phyloP scores from a whole-genome alignment of 2,113 vertebrate species.

The Oryzias melastigma region DNA sequence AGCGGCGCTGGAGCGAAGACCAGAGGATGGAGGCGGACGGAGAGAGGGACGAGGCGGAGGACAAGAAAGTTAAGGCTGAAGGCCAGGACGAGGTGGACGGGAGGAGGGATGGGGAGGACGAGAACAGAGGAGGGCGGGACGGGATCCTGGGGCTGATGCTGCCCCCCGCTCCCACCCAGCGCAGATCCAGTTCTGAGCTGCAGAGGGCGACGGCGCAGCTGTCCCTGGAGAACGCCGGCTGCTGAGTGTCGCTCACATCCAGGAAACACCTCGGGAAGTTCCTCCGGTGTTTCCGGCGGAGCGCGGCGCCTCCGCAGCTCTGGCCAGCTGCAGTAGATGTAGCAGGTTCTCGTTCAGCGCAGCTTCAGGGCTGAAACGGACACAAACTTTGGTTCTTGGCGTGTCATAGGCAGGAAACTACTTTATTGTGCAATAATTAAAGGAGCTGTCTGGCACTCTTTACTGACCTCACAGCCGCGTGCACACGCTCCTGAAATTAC shows the following conservation, averaged over 20 bases:
- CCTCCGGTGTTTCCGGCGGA: background rate
- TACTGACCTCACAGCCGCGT: slow-evolving; percentile 4
- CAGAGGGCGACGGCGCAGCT: slow-evolving; percentile 89
- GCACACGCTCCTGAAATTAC: slow-evolving; percentile 2
- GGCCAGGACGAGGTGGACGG: slow-evolving; percentile 72
- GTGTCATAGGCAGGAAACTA: background rate
- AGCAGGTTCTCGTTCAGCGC: slow-evolving; percentile 5
- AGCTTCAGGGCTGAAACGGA: background rate
- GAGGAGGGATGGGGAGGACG: slow-evolving; percentile 38
- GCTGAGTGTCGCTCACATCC: slow-evolving; percentile 59
- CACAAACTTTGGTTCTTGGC: background rate
- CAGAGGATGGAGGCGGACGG: slow-evolving; percentile 85
- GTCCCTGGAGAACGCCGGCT: slow-evolving; percentile 85
- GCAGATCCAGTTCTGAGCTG: slow-evolving; percentile 85
- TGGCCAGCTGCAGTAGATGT: background rate
- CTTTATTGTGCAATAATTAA: slow-evolving; percentile 19
- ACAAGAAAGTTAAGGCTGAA: slow-evolving; percentile 83
- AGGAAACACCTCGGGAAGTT: slow-evolving; percentile 10
- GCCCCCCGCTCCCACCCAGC: slow-evolving; percentile 63
- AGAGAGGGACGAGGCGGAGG: slow-evolving; percentile 75
- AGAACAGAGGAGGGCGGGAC: slow-evolving; percentile 30
- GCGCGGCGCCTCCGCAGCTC: slow-evolving; percentile 9
- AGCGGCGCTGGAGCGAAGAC: slow-evolving; percentile 91
- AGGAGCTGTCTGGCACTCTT: background rate
- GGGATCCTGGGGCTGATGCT: slow-evolving; percentile 53